phyloP scores from a whole-genome alignment of 2,888 invertebrate genomes.

The Stenolophus ochropezus region DNA sequence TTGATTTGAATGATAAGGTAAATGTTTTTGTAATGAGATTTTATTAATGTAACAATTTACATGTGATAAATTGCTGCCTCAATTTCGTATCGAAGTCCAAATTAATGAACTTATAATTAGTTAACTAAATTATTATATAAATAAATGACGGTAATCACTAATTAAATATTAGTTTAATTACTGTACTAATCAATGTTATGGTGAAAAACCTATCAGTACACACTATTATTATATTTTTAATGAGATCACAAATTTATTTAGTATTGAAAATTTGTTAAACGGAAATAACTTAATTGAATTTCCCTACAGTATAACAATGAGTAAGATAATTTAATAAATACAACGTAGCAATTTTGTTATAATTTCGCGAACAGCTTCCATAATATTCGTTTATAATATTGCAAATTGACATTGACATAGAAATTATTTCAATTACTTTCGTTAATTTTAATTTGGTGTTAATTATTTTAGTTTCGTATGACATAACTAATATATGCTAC shows the following conservation, averaged over 20 bases:
- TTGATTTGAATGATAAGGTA: neutral
- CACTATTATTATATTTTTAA: neutral
- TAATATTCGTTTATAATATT: neutral
- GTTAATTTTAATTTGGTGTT: neutral
- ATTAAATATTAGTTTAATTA: constrained; percentile 22
- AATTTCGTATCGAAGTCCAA: neutral
- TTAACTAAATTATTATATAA: constrained; percentile 9
- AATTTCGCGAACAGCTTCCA: neutral
- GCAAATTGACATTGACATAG: neutral
- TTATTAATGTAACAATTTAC: neutral
- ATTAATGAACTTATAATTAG: constrained; percentile 23
- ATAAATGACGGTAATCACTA: constrained; percentile 1
- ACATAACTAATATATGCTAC: no score
- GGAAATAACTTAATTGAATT: neutral
- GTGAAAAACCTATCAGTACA: neutral
- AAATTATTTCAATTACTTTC: neutral
- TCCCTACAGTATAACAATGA: neutral
- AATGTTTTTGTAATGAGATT: constrained; percentile 2
- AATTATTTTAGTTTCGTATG: no score
- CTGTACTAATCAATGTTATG: neutral
- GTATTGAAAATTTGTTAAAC: neutral
- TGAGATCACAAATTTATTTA: neutral
- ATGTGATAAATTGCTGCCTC: neutral
- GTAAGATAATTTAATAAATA: neutral
- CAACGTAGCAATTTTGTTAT: neutral